Percentiles rank a stretch among this genome's conserved stretches.
These are phyloP conservation scores for Cylindroiulus punctatus DNA, from an alignment of 2,888 invertebrate species.

Conservation along the genomic window DNA sequence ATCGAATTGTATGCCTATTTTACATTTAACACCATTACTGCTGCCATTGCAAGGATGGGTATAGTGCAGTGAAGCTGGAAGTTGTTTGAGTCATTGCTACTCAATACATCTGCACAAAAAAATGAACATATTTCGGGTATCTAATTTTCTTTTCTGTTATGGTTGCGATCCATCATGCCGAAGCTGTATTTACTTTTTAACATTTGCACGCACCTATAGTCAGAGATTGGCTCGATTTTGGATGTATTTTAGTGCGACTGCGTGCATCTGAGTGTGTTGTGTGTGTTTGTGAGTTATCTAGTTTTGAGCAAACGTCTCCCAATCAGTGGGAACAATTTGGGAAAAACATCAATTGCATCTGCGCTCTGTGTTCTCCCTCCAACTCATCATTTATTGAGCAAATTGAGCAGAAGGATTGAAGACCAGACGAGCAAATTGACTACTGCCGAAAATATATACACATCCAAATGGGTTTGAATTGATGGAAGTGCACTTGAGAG, in stretches of 20 bases:
- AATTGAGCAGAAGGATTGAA: slow-evolving; percentile 53
- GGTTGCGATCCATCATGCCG: neutral
- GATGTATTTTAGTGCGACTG: neutral
- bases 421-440: slow-evolving; percentile 14
- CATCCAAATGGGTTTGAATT: slow-evolving; percentile 19
- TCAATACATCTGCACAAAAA: too few relatives aligned
- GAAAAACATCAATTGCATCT: slow-evolving; percentile 44
- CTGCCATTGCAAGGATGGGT: too few relatives aligned
- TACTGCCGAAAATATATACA: neutral
- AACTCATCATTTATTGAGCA: slow-evolving; percentile 49
- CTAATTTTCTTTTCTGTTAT: neutral
- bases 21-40: too few relatives aligned
- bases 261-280: neutral
- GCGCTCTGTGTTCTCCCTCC: slow-evolving; percentile 19
- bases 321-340: slow-evolving; percentile 18
- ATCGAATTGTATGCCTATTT: too few relatives aligned
- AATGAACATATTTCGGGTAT: too few relatives aligned
- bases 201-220: neutral
- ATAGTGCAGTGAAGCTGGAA: too few relatives aligned
- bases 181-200: neutral
- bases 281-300: neutral
- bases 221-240: neutral
- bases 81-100: too few relatives aligned
- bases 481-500: slow-evolving; percentile 1
- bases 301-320: slow-evolving; percentile 10